phyloP scores from a whole-genome alignment of 2,113 vertebrate genomes.

The Upupa epops region DNA sequence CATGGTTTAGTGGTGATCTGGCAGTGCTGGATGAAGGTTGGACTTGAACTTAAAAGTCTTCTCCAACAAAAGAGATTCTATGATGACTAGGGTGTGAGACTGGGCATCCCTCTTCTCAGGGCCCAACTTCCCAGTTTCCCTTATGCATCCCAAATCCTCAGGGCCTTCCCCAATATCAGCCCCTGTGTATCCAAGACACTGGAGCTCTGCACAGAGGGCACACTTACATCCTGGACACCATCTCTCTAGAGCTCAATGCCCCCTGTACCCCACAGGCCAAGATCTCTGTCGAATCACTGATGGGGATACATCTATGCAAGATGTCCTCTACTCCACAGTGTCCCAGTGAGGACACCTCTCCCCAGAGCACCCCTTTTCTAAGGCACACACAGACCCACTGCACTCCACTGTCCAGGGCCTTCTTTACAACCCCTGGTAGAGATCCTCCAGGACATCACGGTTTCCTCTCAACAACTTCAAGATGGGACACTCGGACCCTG shows the following conservation, averaged over 20 bases:
- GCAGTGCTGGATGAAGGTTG: no score
- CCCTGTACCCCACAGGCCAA: not conserved
- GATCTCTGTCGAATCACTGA: not conserved
- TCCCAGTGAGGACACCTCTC: fast-evolving
- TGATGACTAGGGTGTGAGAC: not conserved
- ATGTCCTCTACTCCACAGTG: not conserved
- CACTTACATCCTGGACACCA: fast-evolving
- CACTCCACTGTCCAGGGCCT: not conserved
- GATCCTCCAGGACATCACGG: not conserved
- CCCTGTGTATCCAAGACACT: no score
- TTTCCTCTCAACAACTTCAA: not conserved
- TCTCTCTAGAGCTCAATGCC: not conserved
- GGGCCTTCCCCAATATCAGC: no score
- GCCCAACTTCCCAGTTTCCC: fast-evolving
- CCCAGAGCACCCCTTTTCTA: not conserved
- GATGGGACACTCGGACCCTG: not conserved
- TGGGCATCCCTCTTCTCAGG: not conserved
- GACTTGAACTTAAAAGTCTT: no score
- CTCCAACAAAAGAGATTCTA: no score
- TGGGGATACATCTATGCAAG: not conserved
- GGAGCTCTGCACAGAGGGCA: not conserved
- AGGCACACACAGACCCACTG: no score
- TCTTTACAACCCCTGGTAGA: not conserved
- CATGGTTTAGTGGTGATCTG: no score
- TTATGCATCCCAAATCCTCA: not conserved